Base-by-base conservation (phyloP, 2,797 vertebrate species). In the Enteromius viviparus region DNA sequence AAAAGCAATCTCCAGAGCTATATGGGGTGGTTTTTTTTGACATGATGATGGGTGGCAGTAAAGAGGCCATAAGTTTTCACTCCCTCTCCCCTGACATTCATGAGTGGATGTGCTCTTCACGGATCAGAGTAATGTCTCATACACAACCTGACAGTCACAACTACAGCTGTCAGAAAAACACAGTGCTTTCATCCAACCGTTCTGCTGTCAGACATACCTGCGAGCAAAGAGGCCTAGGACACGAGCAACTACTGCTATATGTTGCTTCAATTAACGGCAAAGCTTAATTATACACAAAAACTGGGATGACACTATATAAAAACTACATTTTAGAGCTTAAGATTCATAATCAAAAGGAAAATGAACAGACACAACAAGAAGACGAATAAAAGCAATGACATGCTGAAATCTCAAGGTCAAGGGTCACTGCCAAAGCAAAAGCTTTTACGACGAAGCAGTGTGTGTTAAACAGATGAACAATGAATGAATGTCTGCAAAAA, bases 101-200 rank as follows among this genome's bases (percentile, higher is more conserved):
- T 0, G 42, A 51, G 76, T 49, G 26, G 76, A 78, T 53, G 26
- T 78, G 76, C 66, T 78, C 76, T 34, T 66, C 76, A 78, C 29
- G 40, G 42, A 49, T 78, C 26, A 66, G 45, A 66, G 62, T 45
- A 78, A 66, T 78, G 62, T 78, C 62, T 78, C 19, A 78, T 34
- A 37, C 19, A 66, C 42, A 78, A 49, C 19, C 26, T 78, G 76
- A 78, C 62, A 34, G 42, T 60, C 37, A 51, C 65, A 78, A 45
- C 76, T n/a, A 78, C 45, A 78, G 45, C 26, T 32, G 60, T 34
- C 17, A 65, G 42, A 47, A 34, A 64, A 49, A 49, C 40, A 49
- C 40, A 26, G 15, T 26, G 12, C 15, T 32, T 60, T 32, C 60
- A 66, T 49, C 29, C 29, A 34, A 51, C 42, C 60, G 4, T 34